These are phyloP conservation scores for Scaptomyza flava DNA, from an alignment of 2,888 invertebrate genomes.

Conservation along the genomic window DNA sequence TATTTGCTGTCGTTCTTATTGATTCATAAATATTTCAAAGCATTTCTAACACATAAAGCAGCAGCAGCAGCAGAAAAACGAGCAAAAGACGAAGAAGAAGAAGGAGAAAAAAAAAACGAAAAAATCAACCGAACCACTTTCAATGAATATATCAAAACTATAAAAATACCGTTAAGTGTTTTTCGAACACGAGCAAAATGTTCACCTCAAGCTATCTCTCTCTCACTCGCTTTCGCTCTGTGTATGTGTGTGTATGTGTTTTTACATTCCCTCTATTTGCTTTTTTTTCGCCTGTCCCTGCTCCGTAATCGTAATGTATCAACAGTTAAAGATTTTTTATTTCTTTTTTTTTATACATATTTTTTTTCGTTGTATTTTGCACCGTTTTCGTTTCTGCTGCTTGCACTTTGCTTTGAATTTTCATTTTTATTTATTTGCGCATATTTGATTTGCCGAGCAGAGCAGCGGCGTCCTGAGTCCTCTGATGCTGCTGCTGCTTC, in stretches of 20 bases:
- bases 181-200: conserved; percentile 55
- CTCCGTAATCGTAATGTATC: conserved; percentile 50
- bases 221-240: background rate
- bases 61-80: conserved; percentile 3
- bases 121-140: conserved; percentile 64
- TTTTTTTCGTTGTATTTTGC: conserved; percentile 28
- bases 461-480: conserved; percentile 7
- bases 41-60: conserved; percentile 63
- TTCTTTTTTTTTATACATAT: background rate
- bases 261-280: conserved; percentile 1
- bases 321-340: conserved; percentile 54
- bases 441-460: conserved; percentile 71
- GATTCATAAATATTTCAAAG: conserved; percentile 78
- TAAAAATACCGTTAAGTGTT: conserved; percentile 78
- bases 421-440: conserved; percentile 78
- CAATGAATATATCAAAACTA: conserved; percentile 79
- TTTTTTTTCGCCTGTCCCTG: conserved; percentile 12
- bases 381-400: conserved; percentile 44
- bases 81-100: background rate
- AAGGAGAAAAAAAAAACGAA: conserved; percentile 1
- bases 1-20: conserved; percentile 65
- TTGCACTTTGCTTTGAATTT: conserved; percentile 71
- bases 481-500: conserved; percentile 2
- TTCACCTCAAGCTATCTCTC: conserved; percentile 61
- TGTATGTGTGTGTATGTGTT: conserved; percentile 27